phyloP scores from a whole-genome alignment of 2,888 invertebrate genomes.

The Chloroclystis v-ata region DNA sequence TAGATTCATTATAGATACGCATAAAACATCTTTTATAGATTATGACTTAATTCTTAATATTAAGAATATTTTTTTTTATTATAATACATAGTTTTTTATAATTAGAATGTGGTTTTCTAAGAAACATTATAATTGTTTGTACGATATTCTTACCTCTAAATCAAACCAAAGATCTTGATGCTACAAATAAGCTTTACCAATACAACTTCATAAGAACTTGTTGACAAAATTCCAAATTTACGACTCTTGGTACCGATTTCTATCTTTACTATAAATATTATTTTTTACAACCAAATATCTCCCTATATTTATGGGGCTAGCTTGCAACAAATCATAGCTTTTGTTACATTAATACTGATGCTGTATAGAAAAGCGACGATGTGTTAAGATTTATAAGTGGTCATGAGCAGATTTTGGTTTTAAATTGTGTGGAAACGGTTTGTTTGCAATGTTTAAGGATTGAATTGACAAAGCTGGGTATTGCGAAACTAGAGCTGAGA shows the following conservation, averaged over 20 bases:
- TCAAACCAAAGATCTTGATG: too few relatives aligned
- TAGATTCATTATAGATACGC: too few relatives aligned
- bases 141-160: too few relatives aligned
- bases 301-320: constrained; percentile 53
- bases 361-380: constrained; percentile 54
- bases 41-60: too few relatives aligned
- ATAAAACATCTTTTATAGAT: too few relatives aligned
- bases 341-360: constrained; percentile 41
- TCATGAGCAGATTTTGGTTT: constrained; percentile 25
- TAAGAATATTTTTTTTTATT: too few relatives aligned
- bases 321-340: constrained; percentile 63
- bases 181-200: not conserved
- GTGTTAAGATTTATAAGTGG: constrained; percentile 57
- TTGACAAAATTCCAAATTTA: constrained; percentile 33
- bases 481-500: not conserved
- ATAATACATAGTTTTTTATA: too few relatives aligned
- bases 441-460: not conserved
- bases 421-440: constrained; percentile 26
- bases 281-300: constrained; percentile 49
- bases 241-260: constrained; percentile 35
- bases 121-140: too few relatives aligned
- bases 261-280: constrained; percentile 60
- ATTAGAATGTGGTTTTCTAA: not conserved
- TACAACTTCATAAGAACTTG: constrained; percentile 15
- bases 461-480: not conserved